A percentile compares a stretch with the other conserved stretches of the same genome.
Evolutionary conservation across 2,797 vertebrate genomes (phyloP).

Genomic region (Pristis pectinata): DNA sequence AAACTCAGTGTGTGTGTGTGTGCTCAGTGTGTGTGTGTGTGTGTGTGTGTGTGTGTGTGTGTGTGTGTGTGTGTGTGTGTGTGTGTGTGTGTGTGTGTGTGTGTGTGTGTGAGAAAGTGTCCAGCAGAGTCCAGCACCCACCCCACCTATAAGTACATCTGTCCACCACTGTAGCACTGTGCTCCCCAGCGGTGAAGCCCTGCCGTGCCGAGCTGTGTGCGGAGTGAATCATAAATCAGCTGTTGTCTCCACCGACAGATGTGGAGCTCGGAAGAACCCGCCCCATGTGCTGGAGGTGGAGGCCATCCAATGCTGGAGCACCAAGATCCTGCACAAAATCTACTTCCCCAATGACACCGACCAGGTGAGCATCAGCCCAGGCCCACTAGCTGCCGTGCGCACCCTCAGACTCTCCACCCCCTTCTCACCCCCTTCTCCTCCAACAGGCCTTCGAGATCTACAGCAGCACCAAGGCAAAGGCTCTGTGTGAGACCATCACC

Average conservation of each 20-base stretch:
- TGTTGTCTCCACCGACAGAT: conserved; percentile 56
- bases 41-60: not conserved
- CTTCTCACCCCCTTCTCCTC: not conserved
- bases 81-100: not conserved
- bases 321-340: conserved; percentile 79
- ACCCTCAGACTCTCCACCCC: not conserved
- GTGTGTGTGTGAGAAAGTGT: not conserved
- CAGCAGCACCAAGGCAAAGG: conserved; percentile 69
- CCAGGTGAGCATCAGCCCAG: conserved; percentile 59
- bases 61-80: not conserved
- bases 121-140: not conserved
- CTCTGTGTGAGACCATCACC: conserved; percentile 67
- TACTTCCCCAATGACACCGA: conserved; percentile 78
- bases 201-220: not conserved
- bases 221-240: not conserved
- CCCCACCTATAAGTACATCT: not conserved
- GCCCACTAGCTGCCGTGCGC: not conserved
- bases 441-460: conserved; percentile 73
- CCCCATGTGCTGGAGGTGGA: conserved; percentile 85
- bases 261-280: conserved; percentile 81
- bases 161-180: not conserved
- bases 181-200: too few relatives aligned
- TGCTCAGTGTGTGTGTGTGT: not conserved
- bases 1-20: not conserved
- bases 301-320: conserved; percentile 75